Evolutionary conservation across 2,113 vertebrate genomes (phyloP).

Genomic region (Nothocercus nigrocapillus): DNA sequence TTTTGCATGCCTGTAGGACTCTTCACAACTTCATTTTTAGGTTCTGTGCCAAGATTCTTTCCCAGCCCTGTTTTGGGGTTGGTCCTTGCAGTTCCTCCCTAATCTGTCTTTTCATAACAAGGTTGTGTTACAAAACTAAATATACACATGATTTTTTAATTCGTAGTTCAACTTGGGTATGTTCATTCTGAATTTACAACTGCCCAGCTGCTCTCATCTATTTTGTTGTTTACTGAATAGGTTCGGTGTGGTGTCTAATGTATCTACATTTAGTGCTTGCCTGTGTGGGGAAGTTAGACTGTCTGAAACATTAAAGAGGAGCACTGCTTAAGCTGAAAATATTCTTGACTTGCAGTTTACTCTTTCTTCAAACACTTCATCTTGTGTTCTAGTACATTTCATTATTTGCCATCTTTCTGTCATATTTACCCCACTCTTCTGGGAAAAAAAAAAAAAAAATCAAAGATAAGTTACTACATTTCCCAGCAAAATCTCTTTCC

Average conservation of each 20-base stretch:
- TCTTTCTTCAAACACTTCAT: not conserved
- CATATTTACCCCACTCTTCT: not conserved
- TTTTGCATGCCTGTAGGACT: not conserved
- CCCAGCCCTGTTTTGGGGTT: not conserved
- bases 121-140: not conserved
- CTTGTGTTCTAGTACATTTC: not conserved
- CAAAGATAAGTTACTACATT: not conserved
- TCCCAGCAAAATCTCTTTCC: not conserved
- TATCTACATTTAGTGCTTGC: not conserved
- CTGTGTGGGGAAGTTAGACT: not conserved
- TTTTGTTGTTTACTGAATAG: not conserved
- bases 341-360: not conserved
- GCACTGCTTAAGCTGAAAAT: not conserved
- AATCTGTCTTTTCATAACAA: not conserved
- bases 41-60: not conserved
- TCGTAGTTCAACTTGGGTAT: not conserved
- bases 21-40: not conserved
- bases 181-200: not conserved
- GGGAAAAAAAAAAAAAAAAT: not conserved
- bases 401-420: not conserved
- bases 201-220: not conserved
- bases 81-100: not conserved
- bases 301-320: not conserved
- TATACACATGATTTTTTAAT: not conserved
- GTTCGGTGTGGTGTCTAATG: not conserved